phyloP scores from a whole-genome alignment of 2,888 invertebrate genomes.

The Caenorhabditis uteleia region DNA sequence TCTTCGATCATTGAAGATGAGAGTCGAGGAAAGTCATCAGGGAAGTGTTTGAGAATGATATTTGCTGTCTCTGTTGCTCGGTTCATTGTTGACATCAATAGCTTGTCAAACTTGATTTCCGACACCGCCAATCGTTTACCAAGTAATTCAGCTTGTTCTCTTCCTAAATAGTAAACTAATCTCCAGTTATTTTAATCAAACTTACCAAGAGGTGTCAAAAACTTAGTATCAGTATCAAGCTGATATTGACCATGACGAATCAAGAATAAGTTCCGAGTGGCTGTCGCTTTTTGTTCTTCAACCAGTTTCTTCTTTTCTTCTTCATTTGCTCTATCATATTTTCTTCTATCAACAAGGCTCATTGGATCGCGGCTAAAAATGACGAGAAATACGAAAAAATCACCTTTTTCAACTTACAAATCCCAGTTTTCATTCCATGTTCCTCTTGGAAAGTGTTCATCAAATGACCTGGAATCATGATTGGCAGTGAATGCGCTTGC shows the following conservation, averaged over 20 bases:
- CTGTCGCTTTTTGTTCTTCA: conserved; percentile 68
- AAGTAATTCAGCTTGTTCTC: conserved; percentile 84
- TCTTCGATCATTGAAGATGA: conserved; percentile 77
- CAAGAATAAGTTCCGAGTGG: conserved; percentile 83
- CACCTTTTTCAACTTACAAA: conserved; percentile 55
- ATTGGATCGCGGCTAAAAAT: conserved; percentile 62
- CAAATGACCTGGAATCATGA: conserved; percentile 26
- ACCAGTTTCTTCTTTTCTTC: conserved; percentile 57
- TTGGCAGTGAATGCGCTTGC: conserved; percentile 23
- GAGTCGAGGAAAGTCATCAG: conserved; percentile 37
- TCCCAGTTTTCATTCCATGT: conserved; percentile 67
- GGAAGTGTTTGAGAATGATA: conserved; percentile 77
- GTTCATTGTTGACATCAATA: conserved; percentile 89
- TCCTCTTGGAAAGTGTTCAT: conserved; percentile 49
- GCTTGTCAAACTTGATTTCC: conserved; percentile 80
- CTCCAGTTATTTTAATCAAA: conserved; percentile 3
- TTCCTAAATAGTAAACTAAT: conserved; percentile 75
- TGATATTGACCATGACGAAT: conserved; percentile 95
- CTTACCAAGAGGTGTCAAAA: conserved; percentile 81
- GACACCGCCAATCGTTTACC: conserved; percentile 81
- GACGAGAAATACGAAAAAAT: no score
- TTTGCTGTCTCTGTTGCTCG: conserved; percentile 89
- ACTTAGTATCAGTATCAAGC: conserved; percentile 73
- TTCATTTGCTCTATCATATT: conserved; percentile 49
- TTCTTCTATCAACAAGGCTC: conserved; percentile 45